phyloP scores from a whole-genome alignment of 2,113 vertebrate genomes.

The Colius striatus region DNA sequence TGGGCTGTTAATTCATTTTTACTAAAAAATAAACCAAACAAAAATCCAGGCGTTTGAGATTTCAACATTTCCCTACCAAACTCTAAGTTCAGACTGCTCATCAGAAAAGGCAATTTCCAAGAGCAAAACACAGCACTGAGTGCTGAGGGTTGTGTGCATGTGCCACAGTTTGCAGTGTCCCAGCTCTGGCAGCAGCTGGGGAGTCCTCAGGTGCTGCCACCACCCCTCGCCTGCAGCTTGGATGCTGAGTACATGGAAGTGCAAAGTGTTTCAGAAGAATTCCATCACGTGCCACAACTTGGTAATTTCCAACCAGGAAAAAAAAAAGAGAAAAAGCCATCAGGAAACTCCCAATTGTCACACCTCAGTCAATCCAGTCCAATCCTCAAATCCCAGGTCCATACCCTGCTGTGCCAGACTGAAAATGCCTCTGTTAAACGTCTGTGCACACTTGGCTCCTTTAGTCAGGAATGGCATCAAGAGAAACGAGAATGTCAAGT shows the following conservation, averaged over 20 bases:
- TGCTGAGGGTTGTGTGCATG: background rate
- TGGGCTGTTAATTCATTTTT: background rate
- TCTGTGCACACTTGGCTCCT: background rate
- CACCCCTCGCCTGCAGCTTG: too few species aligned
- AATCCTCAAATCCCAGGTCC: background rate
- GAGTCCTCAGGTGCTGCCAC: background rate
- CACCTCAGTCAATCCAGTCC: too few species aligned
- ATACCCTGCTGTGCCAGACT: rapidly evolving
- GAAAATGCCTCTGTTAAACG: background rate
- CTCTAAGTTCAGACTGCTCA: background rate
- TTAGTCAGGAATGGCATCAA: background rate
- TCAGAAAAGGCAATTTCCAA: background rate
- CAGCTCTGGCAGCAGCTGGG: background rate
- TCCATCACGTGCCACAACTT: background rate
- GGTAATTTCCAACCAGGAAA: background rate
- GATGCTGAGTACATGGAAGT: background rate
- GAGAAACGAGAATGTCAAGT: background rate
- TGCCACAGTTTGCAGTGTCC: background rate
- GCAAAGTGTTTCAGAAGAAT: background rate
- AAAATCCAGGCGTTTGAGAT: background rate
- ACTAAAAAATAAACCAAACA: background rate
- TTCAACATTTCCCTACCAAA: background rate
- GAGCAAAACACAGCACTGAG: background rate
- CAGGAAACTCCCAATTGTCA: background rate
- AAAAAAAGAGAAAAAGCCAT: background rate